Conservation (phyloP, 2,888 invertebrate genomes). For the Perithous albicinctus region DNA sequence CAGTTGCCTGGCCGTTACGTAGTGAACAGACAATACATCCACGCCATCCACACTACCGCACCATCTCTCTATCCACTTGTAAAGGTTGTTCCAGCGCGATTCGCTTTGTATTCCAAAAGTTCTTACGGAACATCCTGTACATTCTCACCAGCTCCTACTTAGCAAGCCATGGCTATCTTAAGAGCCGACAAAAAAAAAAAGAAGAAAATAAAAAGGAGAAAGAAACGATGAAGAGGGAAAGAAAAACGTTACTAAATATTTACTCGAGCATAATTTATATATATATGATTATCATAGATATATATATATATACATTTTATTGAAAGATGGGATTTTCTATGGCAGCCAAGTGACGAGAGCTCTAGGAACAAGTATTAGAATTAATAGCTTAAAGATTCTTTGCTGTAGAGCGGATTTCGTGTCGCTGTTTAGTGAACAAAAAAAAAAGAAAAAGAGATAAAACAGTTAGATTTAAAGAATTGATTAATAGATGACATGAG, state of each 20-base stretch:
- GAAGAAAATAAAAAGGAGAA: conserved; percentile 24
- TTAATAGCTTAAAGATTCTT: not conserved
- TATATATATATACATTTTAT: conserved; percentile 67
- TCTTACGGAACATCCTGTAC: conserved; percentile 74
- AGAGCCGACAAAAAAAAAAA: conserved; percentile 42
- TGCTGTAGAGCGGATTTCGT: conserved; percentile 14
- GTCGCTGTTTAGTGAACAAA: conserved; percentile 2
- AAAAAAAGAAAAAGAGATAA: conserved; percentile 23
- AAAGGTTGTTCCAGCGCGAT: conserved; percentile 78
- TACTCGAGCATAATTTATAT: conserved; percentile 79
- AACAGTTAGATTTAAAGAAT: conserved; percentile 51
- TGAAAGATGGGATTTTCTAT: conserved; percentile 67
- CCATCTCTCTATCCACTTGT: conserved; percentile 77
- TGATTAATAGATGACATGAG: conserved; percentile 11
- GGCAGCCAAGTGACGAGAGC: conserved; percentile 55
- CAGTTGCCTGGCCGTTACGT: conserved; percentile 79
- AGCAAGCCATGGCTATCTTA: conserved; percentile 70
- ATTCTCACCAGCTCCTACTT: conserved; percentile 77
- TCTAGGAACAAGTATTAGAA: conserved; percentile 7
- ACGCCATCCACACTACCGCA: conserved; percentile 78
- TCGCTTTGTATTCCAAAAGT: conserved; percentile 78
- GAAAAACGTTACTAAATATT: conserved; percentile 78
- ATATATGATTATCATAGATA: conserved; percentile 73
- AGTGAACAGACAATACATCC: conserved; percentile 85
- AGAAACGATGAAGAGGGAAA: conserved; percentile 32